A percentile compares a stretch with the other conserved stretches of the same genome.
Evolutionary conservation across 2,113 vertebrate genomes (phyloP).

Genomic region (Peucedramus taeniatus): DNA sequence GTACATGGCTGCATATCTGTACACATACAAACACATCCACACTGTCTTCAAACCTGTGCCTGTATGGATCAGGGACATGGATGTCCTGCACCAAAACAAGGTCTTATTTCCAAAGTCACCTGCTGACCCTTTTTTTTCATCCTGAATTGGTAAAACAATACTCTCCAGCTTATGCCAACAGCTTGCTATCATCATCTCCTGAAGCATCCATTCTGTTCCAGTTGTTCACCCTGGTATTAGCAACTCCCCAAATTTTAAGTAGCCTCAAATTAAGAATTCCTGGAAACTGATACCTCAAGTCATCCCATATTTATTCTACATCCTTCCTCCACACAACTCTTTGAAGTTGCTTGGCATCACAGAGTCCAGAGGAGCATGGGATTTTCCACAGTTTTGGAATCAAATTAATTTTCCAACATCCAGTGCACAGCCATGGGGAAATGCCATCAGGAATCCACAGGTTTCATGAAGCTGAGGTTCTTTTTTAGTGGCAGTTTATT

Average conservation of each 20-base stretch:
- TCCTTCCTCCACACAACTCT: background rate
- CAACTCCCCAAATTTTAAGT: background rate
- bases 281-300: background rate
- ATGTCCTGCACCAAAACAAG: background rate
- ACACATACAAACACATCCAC: background rate
- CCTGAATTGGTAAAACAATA: background rate
- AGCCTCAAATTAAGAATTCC: background rate
- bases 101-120: background rate
- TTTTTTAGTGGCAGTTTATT: background rate
- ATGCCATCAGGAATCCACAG: background rate
- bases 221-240: background rate
- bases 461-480: background rate
- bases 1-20: background rate
- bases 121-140: background rate
- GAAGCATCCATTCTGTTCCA: background rate
- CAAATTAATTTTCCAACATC: background rate
- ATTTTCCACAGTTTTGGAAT: background rate
- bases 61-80: background rate
- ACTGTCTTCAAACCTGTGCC: background rate
- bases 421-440: background rate
- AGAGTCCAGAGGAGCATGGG: fast-evolving
- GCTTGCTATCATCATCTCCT: background rate
- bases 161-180: background rate
- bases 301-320: background rate
- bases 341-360: background rate